Evolutionary conservation across 1,140 invertebrate genomes (phyloP).

Genomic region (Drosophila eugracilis): DNA sequence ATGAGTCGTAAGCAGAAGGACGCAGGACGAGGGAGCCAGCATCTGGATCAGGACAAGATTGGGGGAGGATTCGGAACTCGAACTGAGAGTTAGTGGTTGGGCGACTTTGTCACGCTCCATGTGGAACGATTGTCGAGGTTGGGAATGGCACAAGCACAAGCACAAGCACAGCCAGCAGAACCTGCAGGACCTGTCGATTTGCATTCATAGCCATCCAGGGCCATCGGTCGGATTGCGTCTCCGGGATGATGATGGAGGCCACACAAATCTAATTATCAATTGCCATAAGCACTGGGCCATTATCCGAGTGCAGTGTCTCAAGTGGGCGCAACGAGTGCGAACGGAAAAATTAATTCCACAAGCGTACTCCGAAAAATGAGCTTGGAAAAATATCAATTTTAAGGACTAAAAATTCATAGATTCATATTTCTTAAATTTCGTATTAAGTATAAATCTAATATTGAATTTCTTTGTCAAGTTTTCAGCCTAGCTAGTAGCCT

Average conservation of each 20-base stretch:
- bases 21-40: constrained; percentile 5
- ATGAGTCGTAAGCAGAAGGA: constrained; percentile 71
- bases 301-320: constrained; percentile 14
- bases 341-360: not conserved
- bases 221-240: not conserved
- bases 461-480: too few relatives aligned
- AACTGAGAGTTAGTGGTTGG: not conserved
- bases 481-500: too few relatives aligned
- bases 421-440: too few relatives aligned
- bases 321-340: not conserved
- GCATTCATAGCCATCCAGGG: constrained; percentile 20
- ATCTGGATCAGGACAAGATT: constrained; percentile 39
- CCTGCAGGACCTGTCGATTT: constrained; percentile 31
- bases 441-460: too few relatives aligned
- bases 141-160: too few relatives aligned
- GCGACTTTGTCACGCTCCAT: constrained; percentile 39
- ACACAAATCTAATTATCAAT: constrained; percentile 46
- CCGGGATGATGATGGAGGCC: not conserved
- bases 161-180: too few relatives aligned
- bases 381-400: too few relatives aligned
- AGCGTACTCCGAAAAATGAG: not conserved
- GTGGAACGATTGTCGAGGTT: constrained; percentile 5
- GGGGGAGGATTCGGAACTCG: not conserved
- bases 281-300: constrained; percentile 19
- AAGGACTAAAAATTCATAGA: too few relatives aligned